Evolutionary conservation across 1,140 invertebrate genomes (phyloP), one percentile per base, ranked within the genome.

Genomic region (Neodiprion fabricii): DNA sequence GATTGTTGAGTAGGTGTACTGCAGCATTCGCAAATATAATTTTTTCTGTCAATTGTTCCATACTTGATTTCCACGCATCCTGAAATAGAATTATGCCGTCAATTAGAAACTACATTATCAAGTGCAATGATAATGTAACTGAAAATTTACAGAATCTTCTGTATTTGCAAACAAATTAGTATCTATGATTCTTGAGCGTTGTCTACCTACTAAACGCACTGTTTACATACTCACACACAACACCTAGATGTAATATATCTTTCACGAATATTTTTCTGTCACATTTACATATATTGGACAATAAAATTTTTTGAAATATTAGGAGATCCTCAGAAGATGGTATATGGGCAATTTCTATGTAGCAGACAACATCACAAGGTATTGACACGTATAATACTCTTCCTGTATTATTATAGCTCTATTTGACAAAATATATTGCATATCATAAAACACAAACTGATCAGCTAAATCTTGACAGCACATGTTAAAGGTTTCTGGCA

Each of bases 51-150:
- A 81, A 86, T 81, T 80, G 65, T 74, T 75, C 77, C 12, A 78
- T 79, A 82, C 80, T 85, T 88, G 83, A 79, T 85, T 83, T 87
- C 86, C 86, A 86, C 86, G 86, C 86, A 88, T 49, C 80, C 86
- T 88, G 78, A 21, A 47, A 23, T 11, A 69, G 40, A 69, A 69
- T 12, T 21, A 69, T 69, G 4, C 67, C 17, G n/a, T 21, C 9
- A 69, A 65, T 21, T 65, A 14, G 61, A 1, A 65, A 14, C 1
- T 65, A 65, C 12, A 65, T 3, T 47, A 69, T 21, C 40, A 69
- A 21, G 5, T 69, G 5, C 53, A 61, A 61, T 69, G 61, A 65
- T 7, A 14, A 14, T 14, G 12, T 7, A 65, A 65, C 17, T 65
- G 17, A 17, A 23, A 69, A 47, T 14, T 14, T 5, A 17, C 17